These are phyloP conservation scores for Chrysolina americana DNA, from an alignment of 2,888 invertebrate genomes.

Conservation along the genomic window DNA sequence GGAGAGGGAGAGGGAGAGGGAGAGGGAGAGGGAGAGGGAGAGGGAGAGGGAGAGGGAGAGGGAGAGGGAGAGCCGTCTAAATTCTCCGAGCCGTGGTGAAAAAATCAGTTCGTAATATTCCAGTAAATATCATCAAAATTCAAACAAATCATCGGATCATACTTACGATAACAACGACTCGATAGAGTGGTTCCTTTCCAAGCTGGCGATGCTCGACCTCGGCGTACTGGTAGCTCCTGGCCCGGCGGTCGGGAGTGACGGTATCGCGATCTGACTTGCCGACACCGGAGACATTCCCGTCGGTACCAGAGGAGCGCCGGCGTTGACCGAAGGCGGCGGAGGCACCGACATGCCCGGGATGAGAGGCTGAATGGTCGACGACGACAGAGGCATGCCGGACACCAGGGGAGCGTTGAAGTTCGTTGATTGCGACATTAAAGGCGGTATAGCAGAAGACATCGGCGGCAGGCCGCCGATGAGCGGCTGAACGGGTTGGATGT, in stretches of 20 bases:
- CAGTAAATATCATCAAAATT: too few species aligned
- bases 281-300: conserved; percentile 43
- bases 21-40: too few species aligned
- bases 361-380: conserved; percentile 38
- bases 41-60: too few species aligned
- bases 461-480: conserved; percentile 48
- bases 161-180: conserved; percentile 64
- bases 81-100: too few species aligned
- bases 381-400: conserved; percentile 34
- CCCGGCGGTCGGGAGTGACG: conserved; percentile 44
- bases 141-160: too few species aligned
- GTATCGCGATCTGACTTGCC: conserved; percentile 25
- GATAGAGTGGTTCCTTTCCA: conserved; percentile 69
- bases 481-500: conserved; percentile 52
- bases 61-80: too few species aligned
- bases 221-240: conserved; percentile 67
- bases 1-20: too few species aligned
- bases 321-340: conserved; percentile 11
- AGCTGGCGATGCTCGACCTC: conserved; percentile 66
- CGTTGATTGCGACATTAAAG: conserved; percentile 18
- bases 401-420: conserved; percentile 31
- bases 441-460: conserved; percentile 27
- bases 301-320: conserved; percentile 36
- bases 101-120: too few species aligned
- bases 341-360: conserved; percentile 2